phyloP scores from a whole-genome alignment of 2,113 vertebrate genomes.

The Epinephelus cyanopodus region DNA sequence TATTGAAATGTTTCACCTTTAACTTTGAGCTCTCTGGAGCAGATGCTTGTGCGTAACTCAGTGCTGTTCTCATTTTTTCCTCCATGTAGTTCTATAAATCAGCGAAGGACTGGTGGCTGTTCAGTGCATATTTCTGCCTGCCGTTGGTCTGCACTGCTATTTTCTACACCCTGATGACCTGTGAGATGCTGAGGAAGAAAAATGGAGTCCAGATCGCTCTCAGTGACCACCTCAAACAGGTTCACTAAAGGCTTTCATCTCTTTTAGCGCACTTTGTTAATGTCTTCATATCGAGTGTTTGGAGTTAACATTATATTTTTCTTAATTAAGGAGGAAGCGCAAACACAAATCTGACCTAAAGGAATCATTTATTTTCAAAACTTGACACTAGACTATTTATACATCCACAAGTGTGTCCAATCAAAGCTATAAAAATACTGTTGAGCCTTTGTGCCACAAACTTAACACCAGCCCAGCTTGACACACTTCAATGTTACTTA shows the following conservation, averaged over 20 bases:
- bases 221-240: conserved; percentile 96
- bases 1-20: conserved; percentile 23
- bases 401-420: background rate
- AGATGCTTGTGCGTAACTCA: conserved; percentile 40
- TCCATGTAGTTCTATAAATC: conserved; percentile 91
- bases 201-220: conserved; percentile 94
- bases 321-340: background rate
- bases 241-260: conserved; percentile 52
- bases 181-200: conserved; percentile 97
- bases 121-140: conserved; percentile 96
- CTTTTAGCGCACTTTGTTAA: background rate
- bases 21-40: conserved; percentile 3
- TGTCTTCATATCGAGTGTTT: background rate
- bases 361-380: background rate
- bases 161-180: conserved; percentile 98
- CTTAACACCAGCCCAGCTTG: background rate
- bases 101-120: conserved; percentile 98
- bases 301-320: background rate
- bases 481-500: background rate
- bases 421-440: background rate
- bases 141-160: conserved; percentile 92
- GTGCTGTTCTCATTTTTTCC: conserved; percentile 11
- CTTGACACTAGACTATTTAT: background rate
- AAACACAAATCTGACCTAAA: background rate
- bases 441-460: background rate